A percentile compares a stretch with the other conserved stretches of the same genome.
Evolutionary conservation across 2,797 vertebrate species (phyloP).

Genomic region (Falco berigora): DNA sequence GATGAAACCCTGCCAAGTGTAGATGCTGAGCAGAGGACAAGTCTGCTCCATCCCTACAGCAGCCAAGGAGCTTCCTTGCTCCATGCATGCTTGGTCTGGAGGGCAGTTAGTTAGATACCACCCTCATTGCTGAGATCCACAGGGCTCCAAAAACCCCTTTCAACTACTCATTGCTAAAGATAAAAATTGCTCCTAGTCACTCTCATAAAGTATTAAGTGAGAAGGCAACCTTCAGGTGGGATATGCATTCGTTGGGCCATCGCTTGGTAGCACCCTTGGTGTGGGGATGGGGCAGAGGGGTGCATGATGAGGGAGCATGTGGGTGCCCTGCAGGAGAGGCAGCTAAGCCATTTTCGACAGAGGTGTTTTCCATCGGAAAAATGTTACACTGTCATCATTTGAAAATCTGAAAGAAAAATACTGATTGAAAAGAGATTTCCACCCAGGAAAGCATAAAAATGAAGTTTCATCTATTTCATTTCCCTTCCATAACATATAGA

Average conservation of each 20-base stretch:
- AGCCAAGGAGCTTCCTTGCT: background rate
- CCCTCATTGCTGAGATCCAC: background rate
- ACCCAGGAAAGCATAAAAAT: background rate
- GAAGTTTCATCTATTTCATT: background rate
- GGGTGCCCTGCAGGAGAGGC: rapidly evolving
- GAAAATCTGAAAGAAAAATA: background rate
- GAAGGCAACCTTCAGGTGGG: background rate
- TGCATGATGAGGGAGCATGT: background rate
- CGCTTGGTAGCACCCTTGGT: background rate
- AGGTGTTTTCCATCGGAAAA: background rate
- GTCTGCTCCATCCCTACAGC: background rate
- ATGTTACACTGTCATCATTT: background rate
- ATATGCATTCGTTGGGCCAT: rapidly evolving
- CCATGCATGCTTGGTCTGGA: background rate
- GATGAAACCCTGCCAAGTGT: background rate
- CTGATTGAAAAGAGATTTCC: background rate
- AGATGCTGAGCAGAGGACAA: background rate
- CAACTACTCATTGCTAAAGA: background rate
- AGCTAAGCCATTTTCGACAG: background rate
- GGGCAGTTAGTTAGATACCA: background rate
- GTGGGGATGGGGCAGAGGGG: background rate
- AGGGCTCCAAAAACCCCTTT: background rate
- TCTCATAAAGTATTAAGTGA: background rate
- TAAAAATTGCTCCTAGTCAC: background rate
- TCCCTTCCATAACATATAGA: background rate